Evolutionary conservation across 2,888 invertebrate genomes (phyloP), one percentile per base, ranked within the genome.

Genomic region (Luperina testacea): DNA sequence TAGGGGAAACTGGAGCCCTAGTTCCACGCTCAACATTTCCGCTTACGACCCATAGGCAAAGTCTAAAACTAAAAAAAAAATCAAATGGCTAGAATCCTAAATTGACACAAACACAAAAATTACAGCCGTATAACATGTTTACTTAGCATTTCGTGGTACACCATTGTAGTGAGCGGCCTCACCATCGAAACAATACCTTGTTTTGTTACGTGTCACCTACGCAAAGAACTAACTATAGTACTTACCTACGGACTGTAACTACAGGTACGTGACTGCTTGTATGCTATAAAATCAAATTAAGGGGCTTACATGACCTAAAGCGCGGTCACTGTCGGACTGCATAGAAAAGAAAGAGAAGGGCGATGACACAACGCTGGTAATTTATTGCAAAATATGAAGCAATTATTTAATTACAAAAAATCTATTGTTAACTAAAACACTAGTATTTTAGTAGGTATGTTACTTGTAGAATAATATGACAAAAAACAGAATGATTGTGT

Each of bases 111-210:
- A 68, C 17, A 64, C 63, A 53, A 42, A 59, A 38, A 68, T 67
- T 42, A 48, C 65, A 72, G 61, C 48, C 48, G 51, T 38, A 72
- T 77, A 84, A 72, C 68, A 20, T 80, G 83, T 82, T 84, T 85
- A 79, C 72, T 63, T 72, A 70, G n/a, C 72, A 72, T 74, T 85
- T 83, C 83, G 77, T 70, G 68, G 84, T 75, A 85, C 67, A 51
- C 80, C 67, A 85, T 85, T 86, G 86, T 85, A 42, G 70, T 24
- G 32, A 32, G 20, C 38, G 38, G 32, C 48, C 68, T 48, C 65
- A 42, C 57, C 61, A 68, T 77, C 48, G 72, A 59, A 83, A 84
- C 85, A 84, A 84, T 84, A 70, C 70, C 59, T 64, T 78, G 82
- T 85, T 82, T 78, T 53, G 72, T 78, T 75, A 81, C 76, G 42